A percentile compares a stretch with the other conserved stretches of the same genome.
Conservation (phyloP, 1,140 invertebrate genomes). For the Drosophila orosa region DNA sequence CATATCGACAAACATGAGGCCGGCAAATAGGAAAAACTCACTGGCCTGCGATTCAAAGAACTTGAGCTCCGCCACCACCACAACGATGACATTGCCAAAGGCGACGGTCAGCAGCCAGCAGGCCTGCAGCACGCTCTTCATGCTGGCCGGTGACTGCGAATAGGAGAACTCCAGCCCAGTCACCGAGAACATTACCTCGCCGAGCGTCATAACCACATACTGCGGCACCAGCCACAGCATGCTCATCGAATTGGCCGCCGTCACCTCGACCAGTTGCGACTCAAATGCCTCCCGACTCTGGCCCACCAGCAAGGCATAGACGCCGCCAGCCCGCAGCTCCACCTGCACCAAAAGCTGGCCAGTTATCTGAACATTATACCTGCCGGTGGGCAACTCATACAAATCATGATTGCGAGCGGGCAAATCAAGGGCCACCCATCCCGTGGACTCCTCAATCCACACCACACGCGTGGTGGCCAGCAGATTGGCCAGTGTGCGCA, state of each 20-base stretch:
- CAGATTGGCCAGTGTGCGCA: slow-evolving; percentile 64
- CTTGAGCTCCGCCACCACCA: slow-evolving; percentile 88
- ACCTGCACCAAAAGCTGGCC: slow-evolving; percentile 15
- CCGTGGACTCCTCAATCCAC: slow-evolving; percentile 45
- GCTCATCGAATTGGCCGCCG: slow-evolving; percentile 89
- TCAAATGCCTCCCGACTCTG: slow-evolving; percentile 29
- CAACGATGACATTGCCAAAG: slow-evolving; percentile 96
- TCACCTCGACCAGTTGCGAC: slow-evolving; percentile 84
- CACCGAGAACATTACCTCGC: slow-evolving; percentile 94
- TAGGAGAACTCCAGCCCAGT: slow-evolving; percentile 97
- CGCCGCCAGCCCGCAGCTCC: slow-evolving; percentile 84
- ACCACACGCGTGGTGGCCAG: slow-evolving; percentile 46
- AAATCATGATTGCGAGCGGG: slow-evolving; percentile 60
- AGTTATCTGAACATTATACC: slow-evolving; percentile 21
- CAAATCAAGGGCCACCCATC: slow-evolving; percentile 34
- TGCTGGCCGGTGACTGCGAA: slow-evolving; percentile 92
- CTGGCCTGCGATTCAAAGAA: slow-evolving; percentile 85
- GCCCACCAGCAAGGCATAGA: slow-evolving; percentile 86
- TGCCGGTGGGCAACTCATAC: slow-evolving; percentile 52
- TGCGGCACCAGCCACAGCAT: slow-evolving; percentile 94
- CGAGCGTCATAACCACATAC: slow-evolving; percentile 93
- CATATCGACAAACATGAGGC: slow-evolving; percentile 93
- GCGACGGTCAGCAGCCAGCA: slow-evolving; percentile 96
- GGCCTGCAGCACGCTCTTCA: slow-evolving; percentile 96
- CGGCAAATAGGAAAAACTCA: slow-evolving; percentile 95